These are phyloP conservation scores for Spongilla lacustris DNA, from an alignment of 37 sponge, comb jelly and placozoan genomes.

Conservation along the genomic window DNA sequence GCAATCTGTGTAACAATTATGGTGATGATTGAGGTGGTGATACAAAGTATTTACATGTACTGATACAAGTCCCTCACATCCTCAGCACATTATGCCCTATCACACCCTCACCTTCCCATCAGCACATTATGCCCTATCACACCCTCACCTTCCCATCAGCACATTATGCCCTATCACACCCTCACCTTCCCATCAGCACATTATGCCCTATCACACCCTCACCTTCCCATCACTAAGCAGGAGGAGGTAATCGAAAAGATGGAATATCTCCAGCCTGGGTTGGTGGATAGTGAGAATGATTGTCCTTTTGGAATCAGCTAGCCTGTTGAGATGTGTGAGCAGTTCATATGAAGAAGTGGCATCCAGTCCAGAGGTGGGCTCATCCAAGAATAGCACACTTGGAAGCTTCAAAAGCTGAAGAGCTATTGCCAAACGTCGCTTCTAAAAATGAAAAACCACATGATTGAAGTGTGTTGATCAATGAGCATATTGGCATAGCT, in stretches of 20 bases:
- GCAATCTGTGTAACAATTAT: neutral
- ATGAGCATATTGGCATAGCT: too few species aligned
- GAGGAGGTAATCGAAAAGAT: slow-evolving; percentile 47
- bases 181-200: too few species aligned
- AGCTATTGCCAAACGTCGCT: slow-evolving; percentile 68
- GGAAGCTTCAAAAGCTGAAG: slow-evolving; percentile 70
- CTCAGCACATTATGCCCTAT: too few species aligned
- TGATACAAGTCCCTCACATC: too few species aligned
- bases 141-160: neutral
- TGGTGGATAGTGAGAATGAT: slow-evolving; percentile 75
- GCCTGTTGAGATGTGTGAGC: slow-evolving; percentile 45
- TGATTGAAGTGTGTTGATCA: too few species aligned
- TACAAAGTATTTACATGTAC: too few species aligned
- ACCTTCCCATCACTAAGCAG: slow-evolving; percentile 62
- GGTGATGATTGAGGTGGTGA: too few species aligned
- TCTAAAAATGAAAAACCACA: slow-evolving; percentile 15
- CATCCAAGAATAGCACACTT: slow-evolving; percentile 74
- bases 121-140: too few species aligned
- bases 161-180: too few species aligned
- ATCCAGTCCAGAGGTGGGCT: slow-evolving; percentile 81
- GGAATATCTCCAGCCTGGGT: slow-evolving; percentile 44
- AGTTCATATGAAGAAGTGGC: slow-evolving; percentile 59
- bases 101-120: slow-evolving; percentile 43
- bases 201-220: too few species aligned
- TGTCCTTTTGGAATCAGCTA: slow-evolving; percentile 50